Evolutionary conservation across 2,113 vertebrate genomes (phyloP).

Genomic region (Phrynocephalus versicolor): DNA sequence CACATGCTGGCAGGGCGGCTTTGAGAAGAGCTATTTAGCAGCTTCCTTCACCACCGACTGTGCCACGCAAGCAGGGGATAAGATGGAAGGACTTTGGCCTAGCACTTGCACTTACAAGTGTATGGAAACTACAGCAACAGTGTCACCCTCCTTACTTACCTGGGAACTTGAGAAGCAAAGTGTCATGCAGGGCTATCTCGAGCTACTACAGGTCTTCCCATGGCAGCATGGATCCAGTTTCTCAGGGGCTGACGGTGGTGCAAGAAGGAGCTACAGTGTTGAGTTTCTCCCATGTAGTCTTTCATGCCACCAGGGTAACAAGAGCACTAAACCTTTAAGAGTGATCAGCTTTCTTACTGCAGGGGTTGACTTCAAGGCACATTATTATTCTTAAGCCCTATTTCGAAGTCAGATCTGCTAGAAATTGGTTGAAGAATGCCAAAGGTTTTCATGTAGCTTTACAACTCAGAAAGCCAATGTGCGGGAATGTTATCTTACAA

Average conservation of each 20-base stretch:
- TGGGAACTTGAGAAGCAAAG: neutral
- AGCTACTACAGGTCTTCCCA: neutral
- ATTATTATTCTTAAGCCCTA: neutral
- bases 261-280: neutral
- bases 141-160: neutral
- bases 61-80: too few species aligned
- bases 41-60: neutral
- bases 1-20: neutral
- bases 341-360: neutral
- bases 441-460: constrained; percentile 12
- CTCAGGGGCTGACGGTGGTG: neutral
- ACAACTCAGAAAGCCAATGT: constrained; percentile 18
- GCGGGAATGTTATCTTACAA: constrained; percentile 3
- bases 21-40: neutral
- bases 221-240: neutral
- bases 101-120: neutral
- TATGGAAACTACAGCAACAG: neutral
- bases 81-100: neutral
- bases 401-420: neutral
- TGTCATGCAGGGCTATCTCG: neutral
- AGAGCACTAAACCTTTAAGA: neutral
- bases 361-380: neutral
- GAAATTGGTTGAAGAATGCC: constrained; percentile 8
- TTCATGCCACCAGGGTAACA: neutral
- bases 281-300: neutral